These are phyloP conservation scores for Botia kubotai DNA, from an alignment of 2,797 vertebrate species.

Conservation along the genomic window DNA sequence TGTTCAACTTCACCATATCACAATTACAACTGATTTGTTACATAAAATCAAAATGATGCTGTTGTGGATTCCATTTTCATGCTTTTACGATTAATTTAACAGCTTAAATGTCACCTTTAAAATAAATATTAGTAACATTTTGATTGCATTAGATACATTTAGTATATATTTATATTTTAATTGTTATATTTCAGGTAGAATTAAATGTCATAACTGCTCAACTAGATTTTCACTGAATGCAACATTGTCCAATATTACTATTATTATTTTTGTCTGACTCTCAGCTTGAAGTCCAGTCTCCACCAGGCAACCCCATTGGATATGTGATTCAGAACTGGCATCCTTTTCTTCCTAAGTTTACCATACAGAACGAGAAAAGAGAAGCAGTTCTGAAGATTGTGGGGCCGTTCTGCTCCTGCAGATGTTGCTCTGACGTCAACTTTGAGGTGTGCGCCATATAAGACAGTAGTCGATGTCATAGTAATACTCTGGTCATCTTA, in stretches of 20 bases:
- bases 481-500: background rate
- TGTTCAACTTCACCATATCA: background rate
- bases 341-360: slow-evolving; percentile 78
- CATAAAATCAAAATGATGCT: background rate
- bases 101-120: background rate
- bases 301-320: slow-evolving; percentile 79
- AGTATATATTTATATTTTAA: no score
- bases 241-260: background rate
- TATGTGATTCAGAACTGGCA: slow-evolving; percentile 83
- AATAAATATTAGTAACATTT: no score
- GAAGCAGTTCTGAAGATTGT: slow-evolving; percentile 74
- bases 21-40: background rate
- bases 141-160: no score
- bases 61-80: background rate
- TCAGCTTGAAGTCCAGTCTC: slow-evolving; percentile 85
- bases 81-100: background rate
- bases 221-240: background rate
- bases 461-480: background rate
- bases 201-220: background rate
- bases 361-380: slow-evolving; percentile 77
- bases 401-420: slow-evolving; percentile 78
- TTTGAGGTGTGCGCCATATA: slow-evolving; percentile 77
- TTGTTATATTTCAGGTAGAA: no score
- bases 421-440: slow-evolving; percentile 79
- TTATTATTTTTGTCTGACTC: slow-evolving; percentile 31